Base-by-base conservation (phyloP, 2,888 invertebrate genomes). In the Metalampra italica region DNA sequence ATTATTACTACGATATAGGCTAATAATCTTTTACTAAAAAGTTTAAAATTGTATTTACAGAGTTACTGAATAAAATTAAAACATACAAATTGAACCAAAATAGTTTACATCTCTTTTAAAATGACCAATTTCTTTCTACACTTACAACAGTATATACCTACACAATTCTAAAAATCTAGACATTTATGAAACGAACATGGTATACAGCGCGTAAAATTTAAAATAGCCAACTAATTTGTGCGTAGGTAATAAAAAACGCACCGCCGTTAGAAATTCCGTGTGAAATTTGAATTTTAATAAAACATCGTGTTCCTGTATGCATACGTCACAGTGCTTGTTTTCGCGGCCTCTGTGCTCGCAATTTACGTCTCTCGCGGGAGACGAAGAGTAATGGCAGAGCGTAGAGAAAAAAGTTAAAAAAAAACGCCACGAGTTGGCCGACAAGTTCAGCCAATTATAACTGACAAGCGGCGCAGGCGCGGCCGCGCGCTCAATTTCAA, bases 401-500 rank as follows among this genome's bases (percentile, higher is more conserved):
- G 77, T 79, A 78, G 79, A 77, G 74, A 78, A 84, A 52, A 82
- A 84, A 78, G 79, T 76, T 73, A 78, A 84, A 52, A 82, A 84
- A 86, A 85, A 78, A 66, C 62, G 62, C 77, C 66, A 78, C 77
- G 78, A 81, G 69, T 75, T 75, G 73, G 71, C 78, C 83, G 85
- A 89, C 88, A 87, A 87, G 87, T 84, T 87, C 85, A 85, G 83
- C 88, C 89, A 90, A 90, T 90, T 90, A 90, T 87, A 89, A 84
- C 78, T 87, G 89, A 90, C 88, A 83, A 78, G 82, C 77, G 72
- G 72, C 78, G 78, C 80, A 78, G 75, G 77, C 79, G 79, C 78
- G 77, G 75, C 79, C 74, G 77, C 70, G 66, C 67, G 75, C 68
- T 78, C 78, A 81, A 79, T 81, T 81, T 79, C 73, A 77, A 81